A percentile compares a stretch with the other conserved stretches of the same genome.
phyloP scores from a whole-genome alignment of 2,888 invertebrate species.

The Eremobia ochroleuca region DNA sequence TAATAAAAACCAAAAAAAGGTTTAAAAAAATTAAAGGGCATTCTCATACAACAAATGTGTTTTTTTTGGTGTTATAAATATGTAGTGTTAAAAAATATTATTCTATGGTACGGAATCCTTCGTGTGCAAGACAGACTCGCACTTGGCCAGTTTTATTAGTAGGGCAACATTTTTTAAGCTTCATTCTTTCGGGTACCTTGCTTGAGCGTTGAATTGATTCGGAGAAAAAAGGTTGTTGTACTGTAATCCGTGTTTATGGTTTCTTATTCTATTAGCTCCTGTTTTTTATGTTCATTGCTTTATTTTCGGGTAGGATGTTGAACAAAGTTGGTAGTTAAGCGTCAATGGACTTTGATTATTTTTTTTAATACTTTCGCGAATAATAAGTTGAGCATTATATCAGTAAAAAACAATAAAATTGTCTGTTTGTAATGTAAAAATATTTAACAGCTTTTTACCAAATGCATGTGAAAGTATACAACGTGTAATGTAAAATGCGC shows the following conservation, averaged over 20 bases:
- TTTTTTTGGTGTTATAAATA: neutral
- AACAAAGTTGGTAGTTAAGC: slow-evolving; percentile 13
- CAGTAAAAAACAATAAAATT: too few species aligned
- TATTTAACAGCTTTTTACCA: too few species aligned
- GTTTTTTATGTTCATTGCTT: slow-evolving; percentile 52
- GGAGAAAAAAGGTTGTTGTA: slow-evolving; percentile 51
- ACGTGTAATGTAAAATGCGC: too few species aligned
- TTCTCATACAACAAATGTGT: neutral
- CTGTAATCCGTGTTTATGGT: slow-evolving; percentile 36
- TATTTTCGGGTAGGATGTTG: slow-evolving; percentile 19
- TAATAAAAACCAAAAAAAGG: too few species aligned
- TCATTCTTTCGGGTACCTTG: slow-evolving; percentile 56
- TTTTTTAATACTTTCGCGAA: neutral
- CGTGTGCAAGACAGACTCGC: neutral
- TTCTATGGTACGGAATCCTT: neutral
- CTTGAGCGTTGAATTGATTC: slow-evolving; percentile 61
- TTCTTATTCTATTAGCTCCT: slow-evolving; percentile 28
- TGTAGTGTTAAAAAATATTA: neutral
- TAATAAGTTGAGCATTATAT: too few species aligned
- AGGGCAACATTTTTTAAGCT: slow-evolving; percentile 26
- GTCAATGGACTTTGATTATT: slow-evolving; percentile 42
- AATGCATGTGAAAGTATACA: too few species aligned
- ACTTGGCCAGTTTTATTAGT: neutral
- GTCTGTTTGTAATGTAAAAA: too few species aligned
- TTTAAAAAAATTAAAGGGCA: neutral